Percentiles rank a stretch among this genome's conserved stretches.
Evolutionary conservation across 2,888 invertebrate genomes (phyloP).

Genomic region (Leucozona laternaria): DNA sequence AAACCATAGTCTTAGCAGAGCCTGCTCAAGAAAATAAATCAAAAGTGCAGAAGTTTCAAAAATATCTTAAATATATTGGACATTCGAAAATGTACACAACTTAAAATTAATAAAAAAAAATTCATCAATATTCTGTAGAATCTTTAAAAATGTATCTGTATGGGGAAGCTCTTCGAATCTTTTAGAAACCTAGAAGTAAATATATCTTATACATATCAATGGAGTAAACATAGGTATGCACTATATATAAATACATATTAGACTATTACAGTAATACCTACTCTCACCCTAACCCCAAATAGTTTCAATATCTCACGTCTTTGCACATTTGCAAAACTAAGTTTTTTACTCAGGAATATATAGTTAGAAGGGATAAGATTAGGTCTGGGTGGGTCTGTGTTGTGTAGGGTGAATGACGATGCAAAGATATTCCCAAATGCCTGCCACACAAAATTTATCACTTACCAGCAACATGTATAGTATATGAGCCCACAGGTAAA

Average conservation of each 20-base stretch:
- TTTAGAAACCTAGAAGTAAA: background rate
- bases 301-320: conserved; percentile 66
- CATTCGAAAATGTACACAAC: too few relatives aligned
- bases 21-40: too few relatives aligned
- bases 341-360: conserved; percentile 35
- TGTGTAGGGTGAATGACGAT: background rate
- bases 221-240: background rate
- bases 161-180: background rate
- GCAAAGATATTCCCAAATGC: background rate
- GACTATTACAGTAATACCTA: conserved; percentile 31
- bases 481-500: background rate
- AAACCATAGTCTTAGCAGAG: too few relatives aligned
- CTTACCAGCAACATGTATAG: conserved; percentile 37
- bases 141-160: background rate
- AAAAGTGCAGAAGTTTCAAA: too few relatives aligned
- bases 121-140: too few relatives aligned
- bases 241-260: background rate
- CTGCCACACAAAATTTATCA: conserved; percentile 17
- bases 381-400: too few relatives aligned
- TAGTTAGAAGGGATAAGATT: conserved; percentile 33
- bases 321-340: conserved; percentile 71
- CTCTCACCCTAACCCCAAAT: conserved; percentile 48
- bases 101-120: too few relatives aligned
- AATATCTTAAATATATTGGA: too few relatives aligned
- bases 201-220: background rate